Evolutionary conservation across 2,888 invertebrate genomes (phyloP).

Genomic region (Galerucella nymphaeae): DNA sequence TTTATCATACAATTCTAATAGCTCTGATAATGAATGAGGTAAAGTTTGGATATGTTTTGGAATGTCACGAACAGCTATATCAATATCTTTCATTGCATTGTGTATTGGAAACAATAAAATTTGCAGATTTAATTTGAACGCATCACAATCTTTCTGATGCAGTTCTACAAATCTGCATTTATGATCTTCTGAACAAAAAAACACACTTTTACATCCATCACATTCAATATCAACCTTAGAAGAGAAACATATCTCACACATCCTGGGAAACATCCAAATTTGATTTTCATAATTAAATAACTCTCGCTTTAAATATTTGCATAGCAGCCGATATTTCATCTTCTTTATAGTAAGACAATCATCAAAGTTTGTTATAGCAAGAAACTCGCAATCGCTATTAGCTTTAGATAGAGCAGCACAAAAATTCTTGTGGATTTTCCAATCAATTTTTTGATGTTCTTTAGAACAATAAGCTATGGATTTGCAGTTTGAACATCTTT

Average conservation of each 20-base stretch:
- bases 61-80: conserved; percentile 13
- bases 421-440: conserved; percentile 78
- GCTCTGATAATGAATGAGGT: conserved; percentile 32
- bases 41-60: conserved; percentile 21
- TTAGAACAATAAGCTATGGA: conserved; percentile 80
- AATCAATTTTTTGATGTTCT: conserved; percentile 82
- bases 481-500: conserved; percentile 79
- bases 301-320: conserved; percentile 46
- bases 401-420: conserved; percentile 61
- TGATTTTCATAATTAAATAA: conserved; percentile 52
- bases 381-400: conserved; percentile 21
- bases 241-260: conserved; percentile 53
- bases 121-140: conserved; percentile 48
- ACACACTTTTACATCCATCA: conserved; percentile 48
- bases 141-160: conserved; percentile 47
- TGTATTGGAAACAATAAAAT: conserved; percentile 12
- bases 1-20: conserved; percentile 36
- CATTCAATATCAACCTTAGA: conserved; percentile 46
- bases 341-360: conserved; percentile 36
- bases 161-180: conserved; percentile 30
- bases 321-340: conserved; percentile 44
- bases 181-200: conserved; percentile 52
- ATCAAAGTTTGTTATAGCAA: conserved; percentile 33
- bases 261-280: conserved; percentile 56
- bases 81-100: not conserved